Percentiles rank a stretch among this genome's conserved stretches.
Conservation (phyloP, 2,888 invertebrate genomes). For the Beris morrisii region DNA sequence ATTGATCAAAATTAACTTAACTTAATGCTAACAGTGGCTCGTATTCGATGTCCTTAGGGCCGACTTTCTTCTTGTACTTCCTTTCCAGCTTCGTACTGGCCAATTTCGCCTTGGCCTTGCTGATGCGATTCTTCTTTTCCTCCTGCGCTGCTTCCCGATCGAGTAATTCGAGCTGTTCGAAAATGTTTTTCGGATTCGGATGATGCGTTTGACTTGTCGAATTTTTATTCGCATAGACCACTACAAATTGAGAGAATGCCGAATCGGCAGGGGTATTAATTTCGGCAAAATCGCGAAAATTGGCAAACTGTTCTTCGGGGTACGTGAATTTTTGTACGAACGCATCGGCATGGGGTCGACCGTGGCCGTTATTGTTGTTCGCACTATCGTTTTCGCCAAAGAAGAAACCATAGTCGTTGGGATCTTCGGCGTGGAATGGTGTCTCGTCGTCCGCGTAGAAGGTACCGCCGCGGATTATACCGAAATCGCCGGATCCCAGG, state of each 20-base stretch:
- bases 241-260: slow-evolving; percentile 80
- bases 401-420: slow-evolving; percentile 61
- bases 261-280: slow-evolving; percentile 81
- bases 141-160: slow-evolving; percentile 62
- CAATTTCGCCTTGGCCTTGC: slow-evolving; percentile 68
- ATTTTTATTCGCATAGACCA: slow-evolving; percentile 82
- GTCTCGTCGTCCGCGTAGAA: slow-evolving; percentile 78
- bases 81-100: slow-evolving; percentile 60
- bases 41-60: slow-evolving; percentile 51
- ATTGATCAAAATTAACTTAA: slow-evolving; percentile 43
- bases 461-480: slow-evolving; percentile 83
- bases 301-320: slow-evolving; percentile 82
- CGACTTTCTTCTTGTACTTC: slow-evolving; percentile 57
- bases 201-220: slow-evolving; percentile 58
- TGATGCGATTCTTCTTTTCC: slow-evolving; percentile 52
- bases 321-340: slow-evolving; percentile 65
- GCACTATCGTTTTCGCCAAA: slow-evolving; percentile 52
- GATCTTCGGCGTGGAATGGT: slow-evolving; percentile 58
- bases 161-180: slow-evolving; percentile 74
- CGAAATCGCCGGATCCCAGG: slow-evolving; percentile 83
- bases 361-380: slow-evolving; percentile 71
- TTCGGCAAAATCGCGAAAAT: slow-evolving; percentile 88
- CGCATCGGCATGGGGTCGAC: slow-evolving; percentile 72
- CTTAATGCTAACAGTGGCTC: slow-evolving; percentile 55
- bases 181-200: slow-evolving; percentile 74